These are phyloP conservation scores for Sterrhoptilus dennistouni DNA, from an alignment of 2,113 vertebrate species.

Conservation along the genomic window DNA sequence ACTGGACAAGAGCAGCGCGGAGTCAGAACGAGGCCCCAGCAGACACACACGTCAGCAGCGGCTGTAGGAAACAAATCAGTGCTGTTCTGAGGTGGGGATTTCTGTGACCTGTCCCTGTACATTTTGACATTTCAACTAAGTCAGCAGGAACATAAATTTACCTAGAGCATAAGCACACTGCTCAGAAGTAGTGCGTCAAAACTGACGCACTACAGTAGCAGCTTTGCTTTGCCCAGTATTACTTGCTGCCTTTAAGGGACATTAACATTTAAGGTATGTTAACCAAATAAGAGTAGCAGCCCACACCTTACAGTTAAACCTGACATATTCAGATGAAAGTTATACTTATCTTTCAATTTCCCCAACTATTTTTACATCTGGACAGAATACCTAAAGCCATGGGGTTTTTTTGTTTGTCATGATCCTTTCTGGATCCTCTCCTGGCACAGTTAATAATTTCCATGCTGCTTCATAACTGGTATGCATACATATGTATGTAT, in stretches of 20 bases:
- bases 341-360: background rate
- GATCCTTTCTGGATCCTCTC: background rate
- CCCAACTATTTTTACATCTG: background rate
- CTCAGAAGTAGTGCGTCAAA: rapidly evolving
- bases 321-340: background rate
- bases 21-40: rapidly evolving
- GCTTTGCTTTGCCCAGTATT: background rate
- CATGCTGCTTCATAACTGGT: background rate
- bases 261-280: background rate
- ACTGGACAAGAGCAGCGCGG: background rate
- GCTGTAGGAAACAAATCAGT: background rate
- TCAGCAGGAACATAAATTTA: background rate
- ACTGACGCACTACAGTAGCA: background rate
- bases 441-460: background rate
- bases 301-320: background rate
- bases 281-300: background rate
- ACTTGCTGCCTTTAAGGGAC: background rate
- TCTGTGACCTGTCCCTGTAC: background rate
- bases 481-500: background rate
- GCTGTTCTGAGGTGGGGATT: background rate
- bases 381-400: background rate
- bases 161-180: background rate
- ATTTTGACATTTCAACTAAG: background rate
- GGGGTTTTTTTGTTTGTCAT: background rate
- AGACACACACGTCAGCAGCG: background rate